Evolutionary conservation across 1,140 invertebrate species (phyloP).

Genomic region (Aphis craccivora): DNA sequence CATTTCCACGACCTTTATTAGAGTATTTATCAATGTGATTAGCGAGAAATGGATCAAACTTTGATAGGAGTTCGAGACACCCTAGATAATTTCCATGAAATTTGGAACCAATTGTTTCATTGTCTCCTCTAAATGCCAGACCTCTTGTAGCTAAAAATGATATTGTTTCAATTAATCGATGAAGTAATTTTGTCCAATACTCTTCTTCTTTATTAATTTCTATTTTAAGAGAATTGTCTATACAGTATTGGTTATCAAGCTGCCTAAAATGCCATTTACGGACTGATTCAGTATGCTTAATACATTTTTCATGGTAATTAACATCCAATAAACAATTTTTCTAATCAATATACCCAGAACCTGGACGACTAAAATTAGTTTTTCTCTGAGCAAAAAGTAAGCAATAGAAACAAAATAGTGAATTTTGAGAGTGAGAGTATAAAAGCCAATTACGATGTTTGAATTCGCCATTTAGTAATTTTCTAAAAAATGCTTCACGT

Average conservation of each 20-base stretch:
- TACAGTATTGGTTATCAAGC: not conserved
- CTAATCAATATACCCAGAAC: no score
- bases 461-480: slow-evolving; percentile 3
- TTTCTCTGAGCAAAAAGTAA: not conserved
- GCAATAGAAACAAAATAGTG: no score
- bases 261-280: slow-evolving; percentile 33
- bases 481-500: not conserved
- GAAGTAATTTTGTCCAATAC: slow-evolving; percentile 32
- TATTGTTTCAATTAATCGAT: slow-evolving; percentile 17
- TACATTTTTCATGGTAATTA: slow-evolving; percentile 29
- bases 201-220: slow-evolving; percentile 12
- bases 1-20: slow-evolving; percentile 52
- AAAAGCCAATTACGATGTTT: not conserved
- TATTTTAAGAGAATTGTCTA: slow-evolving; percentile 8
- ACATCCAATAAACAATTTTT: no score
- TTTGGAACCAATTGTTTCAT: slow-evolving; percentile 33
- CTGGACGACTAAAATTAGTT: not conserved
- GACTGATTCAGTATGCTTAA: not conserved
- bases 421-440: slow-evolving; percentile 12
- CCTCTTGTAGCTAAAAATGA: not conserved
- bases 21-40: slow-evolving; percentile 58
- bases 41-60: slow-evolving; percentile 60
- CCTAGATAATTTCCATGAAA: slow-evolving; percentile 61
- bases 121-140: slow-evolving; percentile 10
- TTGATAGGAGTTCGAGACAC: slow-evolving; percentile 62